These are phyloP conservation scores for Heliconius sara DNA, from an alignment of 2,888 invertebrate genomes.

Conservation along the genomic window DNA sequence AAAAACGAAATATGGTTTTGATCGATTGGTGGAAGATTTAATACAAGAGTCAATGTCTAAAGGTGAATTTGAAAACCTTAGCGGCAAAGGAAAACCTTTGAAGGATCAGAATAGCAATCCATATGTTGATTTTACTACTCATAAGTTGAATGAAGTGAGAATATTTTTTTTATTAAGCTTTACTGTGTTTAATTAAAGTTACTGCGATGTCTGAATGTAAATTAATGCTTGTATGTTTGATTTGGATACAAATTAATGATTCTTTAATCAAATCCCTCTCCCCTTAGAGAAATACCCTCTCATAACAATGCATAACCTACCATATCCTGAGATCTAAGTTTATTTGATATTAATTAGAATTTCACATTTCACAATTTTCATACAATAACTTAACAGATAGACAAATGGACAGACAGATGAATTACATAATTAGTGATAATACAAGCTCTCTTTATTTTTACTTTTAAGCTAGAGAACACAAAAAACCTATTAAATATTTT, in stretches of 20 bases:
- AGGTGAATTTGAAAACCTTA: constrained; percentile 94
- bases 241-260: too few species aligned
- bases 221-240: too few species aligned
- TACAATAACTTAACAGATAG: background rate
- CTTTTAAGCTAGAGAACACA: too few species aligned
- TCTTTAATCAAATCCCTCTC: too few species aligned
- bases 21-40: constrained; percentile 94
- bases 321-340: background rate
- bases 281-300: too few species aligned
- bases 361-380: background rate
- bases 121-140: constrained; percentile 94
- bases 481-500: background rate
- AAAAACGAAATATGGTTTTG: constrained; percentile 92
- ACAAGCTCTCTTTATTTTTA: too few species aligned
- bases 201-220: too few species aligned
- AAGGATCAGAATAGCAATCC: constrained; percentile 89
- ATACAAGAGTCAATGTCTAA: constrained; percentile 95
- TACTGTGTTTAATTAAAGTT: background rate
- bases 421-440: too few species aligned
- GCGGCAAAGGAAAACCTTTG: constrained; percentile 92
- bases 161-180: background rate
- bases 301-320: background rate
- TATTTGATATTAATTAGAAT: background rate
- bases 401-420: background rate
- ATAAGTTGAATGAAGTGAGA: constrained; percentile 90